Evolutionary conservation across 2,113 vertebrate species (phyloP).

Genomic region (Pica pica): DNA sequence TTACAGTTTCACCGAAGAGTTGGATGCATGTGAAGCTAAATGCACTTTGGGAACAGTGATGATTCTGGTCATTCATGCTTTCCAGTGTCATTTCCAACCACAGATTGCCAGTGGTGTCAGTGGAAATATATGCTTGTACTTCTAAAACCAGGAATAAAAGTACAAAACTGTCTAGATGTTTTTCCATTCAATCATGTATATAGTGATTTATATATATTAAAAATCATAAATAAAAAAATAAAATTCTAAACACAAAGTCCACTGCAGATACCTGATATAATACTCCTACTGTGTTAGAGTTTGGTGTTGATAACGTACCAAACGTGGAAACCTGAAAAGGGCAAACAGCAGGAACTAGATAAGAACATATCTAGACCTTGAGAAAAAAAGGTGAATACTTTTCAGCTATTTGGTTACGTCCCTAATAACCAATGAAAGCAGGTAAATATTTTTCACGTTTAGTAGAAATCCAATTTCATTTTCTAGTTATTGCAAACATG

Average conservation of each 20-base stretch:
- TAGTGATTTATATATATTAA: background rate
- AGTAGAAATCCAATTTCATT: background rate
- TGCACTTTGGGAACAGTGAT: background rate
- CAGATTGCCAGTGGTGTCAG: background rate
- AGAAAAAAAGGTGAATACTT: background rate
- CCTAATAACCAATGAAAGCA: background rate
- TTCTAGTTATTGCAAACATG: background rate
- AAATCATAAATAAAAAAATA: too few relatives aligned
- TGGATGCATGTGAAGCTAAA: background rate
- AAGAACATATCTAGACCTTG: background rate
- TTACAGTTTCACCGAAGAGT: background rate
- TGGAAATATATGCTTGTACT: background rate
- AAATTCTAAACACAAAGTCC: accelerated
- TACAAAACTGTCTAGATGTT: background rate
- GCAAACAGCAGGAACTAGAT: background rate
- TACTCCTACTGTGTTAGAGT: background rate
- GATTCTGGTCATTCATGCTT: background rate
- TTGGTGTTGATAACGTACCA: background rate
- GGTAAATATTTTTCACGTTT: background rate
- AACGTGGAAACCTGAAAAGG: background rate
- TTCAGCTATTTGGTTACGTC: background rate
- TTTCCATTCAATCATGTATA: background rate
- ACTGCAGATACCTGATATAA: background rate
- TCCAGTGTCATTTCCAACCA: background rate
- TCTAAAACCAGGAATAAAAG: background rate